Evolutionary conservation across 64 coral and sea anemone genomes (phyloP), one percentile per base, ranked within the genome.

Genomic region (Pocillopora damicornis): DNA sequence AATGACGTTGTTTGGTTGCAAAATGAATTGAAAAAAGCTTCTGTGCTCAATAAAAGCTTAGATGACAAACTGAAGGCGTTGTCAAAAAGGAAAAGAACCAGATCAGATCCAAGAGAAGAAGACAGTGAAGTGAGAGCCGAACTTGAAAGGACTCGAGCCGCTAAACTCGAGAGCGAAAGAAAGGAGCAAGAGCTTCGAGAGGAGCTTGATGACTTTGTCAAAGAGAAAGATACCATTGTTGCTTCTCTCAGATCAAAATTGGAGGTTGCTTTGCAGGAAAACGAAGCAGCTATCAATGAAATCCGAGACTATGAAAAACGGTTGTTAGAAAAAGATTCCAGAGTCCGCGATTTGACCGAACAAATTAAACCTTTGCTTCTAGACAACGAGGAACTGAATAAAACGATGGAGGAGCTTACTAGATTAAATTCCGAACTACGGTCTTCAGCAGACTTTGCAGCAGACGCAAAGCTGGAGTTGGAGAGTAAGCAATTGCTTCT

Each of bases 201-300:
- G 58, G 92, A 94, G 45, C 88, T 94, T 59, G 81, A 90, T 90
- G 60, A 90, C 58, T 69, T 90, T 5, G 88, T 94, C n/a, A 73
- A 84, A 75, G 92, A 94, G 20, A 94, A 94, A 60, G 87, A 93
- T 57, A 89, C 37, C 17, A 89, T 93, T 71, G 87, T 93, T 13
- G 35, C 60, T 2, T 79, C 80, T 8, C 74, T 89, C 45, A 93
- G 89, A 15, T 59, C 37, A 23, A 93, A 35, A 58, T 63, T 93
- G 11, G 60, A 89, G 38, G 25, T 62, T 58, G 26, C 85, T 11
- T 15, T 83, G 17, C 37, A 82, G 12, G 91, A 89, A 15, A 93
- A 93, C 38, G 91, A 93, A 22, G 86, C 68, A 30, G 82, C 79
- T 22, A 82, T 67, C 35, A 87, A 34, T 36, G 72, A 78, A 66